Evolutionary conservation across 2,797 vertebrate genomes (phyloP).

Genomic region (Halcyon chelicuti): DNA sequence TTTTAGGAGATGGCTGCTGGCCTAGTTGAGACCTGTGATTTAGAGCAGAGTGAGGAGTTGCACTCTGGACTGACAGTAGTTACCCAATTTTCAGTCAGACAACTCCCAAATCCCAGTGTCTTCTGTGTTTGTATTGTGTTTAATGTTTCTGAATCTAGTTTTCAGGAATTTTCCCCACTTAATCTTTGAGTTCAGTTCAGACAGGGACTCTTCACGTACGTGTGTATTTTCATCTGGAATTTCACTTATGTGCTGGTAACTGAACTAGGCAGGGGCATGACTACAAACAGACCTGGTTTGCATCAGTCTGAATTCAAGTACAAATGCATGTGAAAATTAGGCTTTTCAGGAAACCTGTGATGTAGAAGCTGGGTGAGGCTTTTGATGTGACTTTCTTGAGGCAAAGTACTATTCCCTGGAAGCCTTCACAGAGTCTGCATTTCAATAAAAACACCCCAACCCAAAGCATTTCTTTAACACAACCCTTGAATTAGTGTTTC

Average conservation of each 20-base stretch:
- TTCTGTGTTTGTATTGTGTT: rapidly evolving
- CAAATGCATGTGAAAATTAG: rapidly evolving
- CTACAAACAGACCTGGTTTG: background rate
- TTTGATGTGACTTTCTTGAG: background rate
- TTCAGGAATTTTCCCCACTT: background rate
- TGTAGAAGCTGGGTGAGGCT: background rate
- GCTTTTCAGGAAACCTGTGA: background rate
- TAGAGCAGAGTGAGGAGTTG: background rate
- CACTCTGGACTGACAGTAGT: background rate
- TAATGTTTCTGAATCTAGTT: background rate
- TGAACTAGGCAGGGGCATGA: background rate
- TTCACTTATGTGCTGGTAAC: background rate
- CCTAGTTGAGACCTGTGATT: background rate
- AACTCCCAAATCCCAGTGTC: rapidly evolving
- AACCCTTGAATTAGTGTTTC: background rate
- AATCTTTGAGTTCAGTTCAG: background rate
- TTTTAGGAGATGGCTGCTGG: background rate
- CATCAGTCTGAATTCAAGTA: background rate
- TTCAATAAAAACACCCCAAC: background rate
- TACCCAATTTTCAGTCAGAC: background rate
- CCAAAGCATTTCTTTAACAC: background rate
- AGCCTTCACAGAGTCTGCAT: background rate
- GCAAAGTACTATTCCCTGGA: background rate
- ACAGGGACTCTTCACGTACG: background rate
- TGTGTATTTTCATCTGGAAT: background rate